Evolutionary conservation across 2,888 invertebrate species (phyloP).

Genomic region (Limnephilus lunatus): DNA sequence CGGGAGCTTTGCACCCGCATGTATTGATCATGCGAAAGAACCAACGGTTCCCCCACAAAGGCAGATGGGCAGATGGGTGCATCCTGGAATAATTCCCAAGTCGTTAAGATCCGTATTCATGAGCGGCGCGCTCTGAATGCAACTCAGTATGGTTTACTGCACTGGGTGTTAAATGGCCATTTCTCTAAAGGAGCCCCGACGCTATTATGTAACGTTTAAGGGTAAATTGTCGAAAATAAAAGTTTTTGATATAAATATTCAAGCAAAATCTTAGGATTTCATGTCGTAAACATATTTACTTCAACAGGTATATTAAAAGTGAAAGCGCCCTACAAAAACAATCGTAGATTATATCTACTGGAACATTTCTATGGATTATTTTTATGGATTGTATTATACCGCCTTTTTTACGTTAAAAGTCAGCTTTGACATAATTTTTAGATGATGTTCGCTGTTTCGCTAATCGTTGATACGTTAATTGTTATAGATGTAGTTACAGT

Average conservation of each 20-base stretch:
- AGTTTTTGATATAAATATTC: not conserved
- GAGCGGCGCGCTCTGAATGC: conserved; percentile 17
- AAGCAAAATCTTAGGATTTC: not conserved
- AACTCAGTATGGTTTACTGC: conserved; percentile 21
- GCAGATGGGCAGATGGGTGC: not conserved
- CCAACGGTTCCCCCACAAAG: conserved; percentile 22
- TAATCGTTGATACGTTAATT: no score
- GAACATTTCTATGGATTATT: no score
- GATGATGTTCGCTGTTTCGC: no score
- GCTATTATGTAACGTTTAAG: not conserved
- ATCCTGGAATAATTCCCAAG: conserved; percentile 12
- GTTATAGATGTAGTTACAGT: no score
- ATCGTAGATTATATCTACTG: no score
- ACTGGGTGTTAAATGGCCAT: conserved; percentile 10
- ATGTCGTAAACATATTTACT: not conserved
- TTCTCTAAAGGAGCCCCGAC: not conserved
- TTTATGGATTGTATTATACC: no score
- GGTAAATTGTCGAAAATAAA: not conserved
- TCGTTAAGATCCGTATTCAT: conserved; percentile 27
- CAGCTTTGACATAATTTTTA: no score
- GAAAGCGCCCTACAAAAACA: not conserved
- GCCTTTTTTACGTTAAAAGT: no score
- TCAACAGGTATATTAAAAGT: not conserved
- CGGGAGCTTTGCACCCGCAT: conserved; percentile 31
- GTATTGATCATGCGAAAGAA: conserved; percentile 50